A percentile compares a stretch with the other conserved stretches of the same genome.
Conservation (phyloP, 1,140 invertebrate genomes). For the Monochamus saltuarius region DNA sequence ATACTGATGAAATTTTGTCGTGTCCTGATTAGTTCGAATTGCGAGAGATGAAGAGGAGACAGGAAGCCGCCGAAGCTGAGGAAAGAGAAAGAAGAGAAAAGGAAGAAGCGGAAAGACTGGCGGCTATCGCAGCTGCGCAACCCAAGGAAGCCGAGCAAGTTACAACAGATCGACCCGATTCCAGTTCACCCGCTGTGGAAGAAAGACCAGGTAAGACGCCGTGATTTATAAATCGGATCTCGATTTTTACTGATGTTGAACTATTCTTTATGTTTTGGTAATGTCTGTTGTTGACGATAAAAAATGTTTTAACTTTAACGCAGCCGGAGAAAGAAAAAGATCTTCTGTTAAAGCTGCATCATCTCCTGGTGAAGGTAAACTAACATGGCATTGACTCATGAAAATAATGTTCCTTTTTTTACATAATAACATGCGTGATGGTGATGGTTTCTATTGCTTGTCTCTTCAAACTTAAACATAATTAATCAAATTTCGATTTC, state of each 20-base stretch:
- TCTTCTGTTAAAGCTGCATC: constrained; percentile 48
- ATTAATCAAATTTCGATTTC: not conserved
- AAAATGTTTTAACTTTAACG: constrained; percentile 24
- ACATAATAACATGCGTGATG: constrained; percentile 4
- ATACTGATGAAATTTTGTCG: too few species aligned
- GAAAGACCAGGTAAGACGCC: constrained; percentile 45
- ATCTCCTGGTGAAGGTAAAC: constrained; percentile 51
- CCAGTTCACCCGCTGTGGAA: constrained; percentile 48
- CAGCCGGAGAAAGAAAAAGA: constrained; percentile 47
- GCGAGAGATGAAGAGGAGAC: constrained; percentile 88
- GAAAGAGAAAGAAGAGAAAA: constrained; percentile 69
- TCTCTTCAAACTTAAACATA: not conserved
- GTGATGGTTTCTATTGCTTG: constrained; percentile 37
- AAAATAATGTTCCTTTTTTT: not conserved
- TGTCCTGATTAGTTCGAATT: constrained; percentile 82
- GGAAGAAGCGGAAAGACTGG: constrained; percentile 70
- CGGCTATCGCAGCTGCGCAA: constrained; percentile 51
- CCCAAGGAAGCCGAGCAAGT: constrained; percentile 51
- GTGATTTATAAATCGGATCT: not conserved
- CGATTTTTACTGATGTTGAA: too few species aligned
- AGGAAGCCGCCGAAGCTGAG: constrained; percentile 77
- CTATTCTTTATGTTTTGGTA: too few species aligned
- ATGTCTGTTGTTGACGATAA: too few species aligned
- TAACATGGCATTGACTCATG: constrained; percentile 1
- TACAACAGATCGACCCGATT: constrained; percentile 53